Evolutionary conservation across 1,140 invertebrate genomes (phyloP).

Genomic region (Papilio machaon): DNA sequence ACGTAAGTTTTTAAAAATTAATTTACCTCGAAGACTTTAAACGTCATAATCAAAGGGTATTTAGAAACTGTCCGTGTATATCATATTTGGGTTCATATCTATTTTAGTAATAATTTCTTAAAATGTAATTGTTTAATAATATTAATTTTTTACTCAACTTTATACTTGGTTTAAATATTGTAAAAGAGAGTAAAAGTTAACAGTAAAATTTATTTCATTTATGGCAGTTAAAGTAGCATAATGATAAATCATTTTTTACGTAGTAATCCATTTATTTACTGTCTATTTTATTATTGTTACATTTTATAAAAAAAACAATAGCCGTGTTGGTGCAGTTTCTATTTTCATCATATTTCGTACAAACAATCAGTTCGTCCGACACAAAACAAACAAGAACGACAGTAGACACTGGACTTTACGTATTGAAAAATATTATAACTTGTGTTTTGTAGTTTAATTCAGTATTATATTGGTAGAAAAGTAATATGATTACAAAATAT

Average conservation of each 20-base stretch:
- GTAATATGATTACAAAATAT: neutral
- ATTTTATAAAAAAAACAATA: neutral
- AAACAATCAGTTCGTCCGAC: slow-evolving; percentile 22
- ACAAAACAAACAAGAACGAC: slow-evolving; percentile 24
- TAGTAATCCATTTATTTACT: neutral
- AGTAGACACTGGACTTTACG: slow-evolving; percentile 14
- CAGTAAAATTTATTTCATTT: too few species aligned
- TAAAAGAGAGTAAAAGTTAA: too few species aligned
- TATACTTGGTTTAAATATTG: neutral
- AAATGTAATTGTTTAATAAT: neutral
- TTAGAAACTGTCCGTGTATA: slow-evolving; percentile 6
- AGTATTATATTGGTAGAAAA: neutral
- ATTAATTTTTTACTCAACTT: neutral
- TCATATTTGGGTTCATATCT: neutral
- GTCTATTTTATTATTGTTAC: neutral
- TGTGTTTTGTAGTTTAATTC: neutral
- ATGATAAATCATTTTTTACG: too few species aligned
- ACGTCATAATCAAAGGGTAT: slow-evolving; percentile 2
- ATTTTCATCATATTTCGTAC: slow-evolving; percentile 31
- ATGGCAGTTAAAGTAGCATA: too few species aligned
- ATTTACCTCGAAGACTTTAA: slow-evolving; percentile 16
- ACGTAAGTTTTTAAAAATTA: slow-evolving; percentile 32
- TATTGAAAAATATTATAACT: neutral
- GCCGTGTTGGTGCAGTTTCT: neutral
- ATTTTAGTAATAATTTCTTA: neutral